Base-by-base conservation (phyloP, 2,888 invertebrate genomes). In the Netelia virgata region DNA sequence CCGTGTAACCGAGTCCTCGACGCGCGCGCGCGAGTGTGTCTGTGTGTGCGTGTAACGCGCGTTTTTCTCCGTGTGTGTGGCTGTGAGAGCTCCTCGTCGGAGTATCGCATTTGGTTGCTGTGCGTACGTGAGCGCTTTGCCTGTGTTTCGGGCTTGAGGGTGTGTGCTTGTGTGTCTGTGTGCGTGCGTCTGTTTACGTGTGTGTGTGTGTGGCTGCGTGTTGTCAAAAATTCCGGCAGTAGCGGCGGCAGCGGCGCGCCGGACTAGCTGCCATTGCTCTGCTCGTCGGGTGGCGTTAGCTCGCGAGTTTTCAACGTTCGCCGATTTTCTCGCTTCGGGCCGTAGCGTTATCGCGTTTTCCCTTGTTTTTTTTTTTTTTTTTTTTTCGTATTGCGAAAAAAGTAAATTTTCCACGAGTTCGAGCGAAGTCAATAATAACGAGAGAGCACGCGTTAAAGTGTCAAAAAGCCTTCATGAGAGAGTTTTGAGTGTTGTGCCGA, bases 181-280 rank as follows among this genome's bases (percentile, higher is more conserved):
- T 59, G 50, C 59, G 69, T 61, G 53, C 23, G 55, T 28, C 0
- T 64, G 64, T n/a, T 20, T 20, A 57, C 14, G 70, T 55, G 61
- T 41, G 64, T 47, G 57, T 83, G 68, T 81, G 64, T 66, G 72
- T 84, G 86, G 87, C 79, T 87, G 86, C 86, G 90, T 90, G 89
- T 91, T 91, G 91, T 91, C 90, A 91, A 91, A 91, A 88, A 91
- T 90, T 90, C 87, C 91, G 89, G 88, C 89, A 88, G 89, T 88
- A 89, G 88, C 88, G 76, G 84, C 82, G 84, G 82, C 82, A 86
- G 89, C 89, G 83, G 86, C 86, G 90, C 89, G 86, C 88, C 86
- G 87, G 77, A 87, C 88, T 85, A 90, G 91, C 90, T 91, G 90
- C 91, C 91, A 91, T 91, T 91, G 89, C 91, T 91, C 86, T 63